phyloP scores from a whole-genome alignment of 2,113 vertebrate genomes.

The Ifrita kowaldi region DNA sequence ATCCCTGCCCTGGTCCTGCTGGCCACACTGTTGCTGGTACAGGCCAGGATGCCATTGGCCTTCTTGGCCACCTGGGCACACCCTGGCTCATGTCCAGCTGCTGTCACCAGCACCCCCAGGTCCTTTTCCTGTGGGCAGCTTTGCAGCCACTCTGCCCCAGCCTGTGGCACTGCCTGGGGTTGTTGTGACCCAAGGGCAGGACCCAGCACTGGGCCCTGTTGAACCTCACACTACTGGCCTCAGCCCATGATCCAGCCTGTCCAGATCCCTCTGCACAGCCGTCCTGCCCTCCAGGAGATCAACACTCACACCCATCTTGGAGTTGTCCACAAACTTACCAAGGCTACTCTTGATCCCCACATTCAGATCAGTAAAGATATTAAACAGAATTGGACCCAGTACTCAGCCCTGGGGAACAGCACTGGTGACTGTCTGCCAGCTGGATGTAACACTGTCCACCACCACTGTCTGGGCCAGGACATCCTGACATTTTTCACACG shows the following conservation, averaged over 20 bases:
- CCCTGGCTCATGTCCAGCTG: neutral
- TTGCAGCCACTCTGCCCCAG: neutral
- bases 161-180: neutral
- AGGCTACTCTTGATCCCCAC: fast-evolving
- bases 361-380: neutral
- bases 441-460: neutral
- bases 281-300: neutral
- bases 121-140: neutral
- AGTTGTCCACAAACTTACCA: fast-evolving
- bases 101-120: neutral
- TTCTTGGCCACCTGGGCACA: neutral
- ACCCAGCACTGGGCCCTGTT: fast-evolving
- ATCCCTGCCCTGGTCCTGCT: neutral
- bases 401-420: no score
- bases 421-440: fast-evolving
- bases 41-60: neutral
- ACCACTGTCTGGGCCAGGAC: neutral
- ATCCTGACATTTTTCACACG: neutral
- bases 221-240: neutral
- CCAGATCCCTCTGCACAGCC: neutral
- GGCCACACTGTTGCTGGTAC: neutral
- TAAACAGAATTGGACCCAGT: neutral
- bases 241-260: fast-evolving
- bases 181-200: neutral
- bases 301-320: fast-evolving